A percentile compares a stretch with the other conserved stretches of the same genome.
These are phyloP conservation scores for Girardinichthys multiradiatus DNA, from an alignment of 2,113 vertebrate genomes.

Conservation along the genomic window DNA sequence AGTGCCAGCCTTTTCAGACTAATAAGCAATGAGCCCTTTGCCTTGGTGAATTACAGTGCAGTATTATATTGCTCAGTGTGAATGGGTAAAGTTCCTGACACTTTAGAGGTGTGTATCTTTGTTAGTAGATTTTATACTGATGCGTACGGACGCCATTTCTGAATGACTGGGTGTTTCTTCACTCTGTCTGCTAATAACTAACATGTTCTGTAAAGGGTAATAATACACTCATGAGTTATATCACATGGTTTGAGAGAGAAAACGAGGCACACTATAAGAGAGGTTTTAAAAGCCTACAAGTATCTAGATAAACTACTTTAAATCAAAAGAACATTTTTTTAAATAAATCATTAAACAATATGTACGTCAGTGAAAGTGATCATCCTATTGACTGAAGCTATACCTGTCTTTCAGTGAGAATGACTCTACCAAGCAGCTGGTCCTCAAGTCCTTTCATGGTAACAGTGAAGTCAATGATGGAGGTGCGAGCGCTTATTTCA, in stretches of 20 bases:
- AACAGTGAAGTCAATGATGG: constrained; percentile 96
- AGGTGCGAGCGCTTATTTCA: constrained; percentile 92
- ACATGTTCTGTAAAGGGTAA: constrained; percentile 11
- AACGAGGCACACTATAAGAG: not conserved
- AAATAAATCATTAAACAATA: not conserved
- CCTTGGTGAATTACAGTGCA: constrained; percentile 18
- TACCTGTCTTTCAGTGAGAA: constrained; percentile 95
- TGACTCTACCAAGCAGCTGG: constrained; percentile 94
- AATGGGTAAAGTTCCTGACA: constrained; percentile 23
- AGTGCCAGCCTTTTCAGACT: constrained; percentile 22
- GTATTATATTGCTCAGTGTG: constrained; percentile 6
- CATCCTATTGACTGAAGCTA: not conserved
- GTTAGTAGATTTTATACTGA: constrained; percentile 5
- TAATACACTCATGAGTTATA: constrained; percentile 19
- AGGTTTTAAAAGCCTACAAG: constrained; percentile 9
- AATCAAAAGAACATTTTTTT: not conserved
- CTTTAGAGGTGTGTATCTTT: constrained; percentile 4
- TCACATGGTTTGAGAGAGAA: constrained; percentile 25
- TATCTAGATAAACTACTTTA: not conserved
- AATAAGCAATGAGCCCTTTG: constrained; percentile 20
- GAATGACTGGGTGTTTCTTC: constrained; percentile 4
- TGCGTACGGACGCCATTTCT: constrained; percentile 9
- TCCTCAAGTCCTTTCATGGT: constrained; percentile 96
- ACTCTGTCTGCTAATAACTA: constrained; percentile 9
- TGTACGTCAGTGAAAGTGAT: not conserved